Evolutionary conservation across 2,797 vertebrate genomes (phyloP), one percentile per base, ranked within the genome.

Genomic region (Loriculus beryllinus): DNA sequence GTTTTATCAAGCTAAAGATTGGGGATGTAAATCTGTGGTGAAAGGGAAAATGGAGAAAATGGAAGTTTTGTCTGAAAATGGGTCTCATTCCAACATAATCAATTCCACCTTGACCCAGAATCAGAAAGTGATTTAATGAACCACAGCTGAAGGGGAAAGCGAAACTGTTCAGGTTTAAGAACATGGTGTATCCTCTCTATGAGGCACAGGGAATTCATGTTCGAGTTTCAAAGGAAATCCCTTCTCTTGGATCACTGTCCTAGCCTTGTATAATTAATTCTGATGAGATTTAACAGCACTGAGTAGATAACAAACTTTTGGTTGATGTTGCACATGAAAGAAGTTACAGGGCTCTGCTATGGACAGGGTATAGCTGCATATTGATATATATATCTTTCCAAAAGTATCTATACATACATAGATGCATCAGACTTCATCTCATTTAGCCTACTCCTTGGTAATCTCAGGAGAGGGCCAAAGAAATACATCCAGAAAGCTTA

Each of bases 21-120:
- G 35, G 16, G 63, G 42, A 72, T 75, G 47, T 71, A 92, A 94
- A 94, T 85, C 78, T 92, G 72, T 5, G 3, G 72, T 80, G 49
- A 77, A 78, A 72, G 47, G 63, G 54, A 88, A 96, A 95, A 90
- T n/a, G 42, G 21, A 93, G 80, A 88, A 91, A 94, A 93, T 64
- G 65, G 42, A 86, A 79, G 33, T 68, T 91, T 81, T 69, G 37
- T 92, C 63, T 93, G 85, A 82, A 85, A 91, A 85, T 0, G 6
- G 22, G 57, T 93, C 62, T 87, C 31, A 71, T 91, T 95, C 82
- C 76, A 87, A 48, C 42, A 48, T 75, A 95, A 91, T 72, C 69
- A 64, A 72, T 70, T 93, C 82, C 86, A 94, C 85, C 78, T 68
- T 57, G 72, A 94, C 22, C 56, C 51, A 88, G 60, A 37, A 80